These are phyloP conservation scores for Temnothorax rugatulus DNA, from an alignment of 2,888 invertebrate species.

Conservation along the genomic window DNA sequence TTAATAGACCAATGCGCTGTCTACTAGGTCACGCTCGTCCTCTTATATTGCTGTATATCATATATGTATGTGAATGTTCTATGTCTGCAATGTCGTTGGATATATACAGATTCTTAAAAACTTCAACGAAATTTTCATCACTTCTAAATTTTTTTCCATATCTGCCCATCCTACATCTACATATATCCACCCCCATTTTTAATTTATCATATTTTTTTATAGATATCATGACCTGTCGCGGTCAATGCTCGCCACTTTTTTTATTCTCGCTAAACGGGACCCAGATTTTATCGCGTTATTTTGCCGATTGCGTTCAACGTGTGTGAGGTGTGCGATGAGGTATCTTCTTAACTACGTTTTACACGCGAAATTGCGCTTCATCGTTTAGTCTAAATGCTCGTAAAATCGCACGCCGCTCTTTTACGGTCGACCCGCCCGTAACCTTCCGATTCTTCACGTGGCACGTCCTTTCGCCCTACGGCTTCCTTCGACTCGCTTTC, in stretches of 20 bases:
- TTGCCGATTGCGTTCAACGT: not conserved
- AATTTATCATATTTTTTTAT: conserved; percentile 11
- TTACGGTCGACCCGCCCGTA: conserved; percentile 31
- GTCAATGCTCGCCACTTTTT: not conserved
- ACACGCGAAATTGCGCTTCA: conserved; percentile 64
- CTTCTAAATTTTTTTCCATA: too few species aligned
- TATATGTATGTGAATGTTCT: not conserved
- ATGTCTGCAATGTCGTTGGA: not conserved
- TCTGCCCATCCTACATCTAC: too few species aligned
- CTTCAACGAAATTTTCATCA: too few species aligned
- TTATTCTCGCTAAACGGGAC: not conserved
- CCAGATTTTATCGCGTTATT: not conserved
- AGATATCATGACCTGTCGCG: not conserved
- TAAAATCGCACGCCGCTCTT: conserved; percentile 67
- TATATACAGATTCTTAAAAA: not conserved
- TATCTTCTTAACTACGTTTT: conserved; percentile 56
- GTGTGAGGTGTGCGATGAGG: conserved; percentile 11
- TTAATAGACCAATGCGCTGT: too few species aligned
- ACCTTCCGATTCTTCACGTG: conserved; percentile 2
- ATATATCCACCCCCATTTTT: not conserved
- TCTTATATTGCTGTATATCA: not conserved
- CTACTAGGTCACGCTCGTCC: too few species aligned
- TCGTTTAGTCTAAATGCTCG: conserved; percentile 71
- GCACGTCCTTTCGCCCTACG: not conserved
- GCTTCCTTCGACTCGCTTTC: not conserved